Evolutionary conservation across 2,888 invertebrate genomes (phyloP), one percentile per base, ranked within the genome.

Genomic region (Amiota mariae): DNA sequence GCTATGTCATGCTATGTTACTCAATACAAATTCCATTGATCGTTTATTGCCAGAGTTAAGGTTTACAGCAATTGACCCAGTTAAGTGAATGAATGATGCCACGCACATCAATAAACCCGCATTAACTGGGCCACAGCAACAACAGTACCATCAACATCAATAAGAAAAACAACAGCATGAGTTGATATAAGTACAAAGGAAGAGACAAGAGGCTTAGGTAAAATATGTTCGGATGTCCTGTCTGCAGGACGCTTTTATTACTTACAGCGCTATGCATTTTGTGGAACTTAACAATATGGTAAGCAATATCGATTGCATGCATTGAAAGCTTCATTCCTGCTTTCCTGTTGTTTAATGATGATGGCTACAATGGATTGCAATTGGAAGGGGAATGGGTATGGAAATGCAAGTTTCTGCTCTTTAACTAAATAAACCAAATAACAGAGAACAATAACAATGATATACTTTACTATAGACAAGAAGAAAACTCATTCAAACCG

Each of bases 51-150:
- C 71, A 36, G 18, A 78, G 79, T 68, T 75, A 68, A 73, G 74
- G 75, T n/a, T 54, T 54, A 64, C 70, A 72, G 72, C 76, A 77
- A 82, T 75, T 84, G 86, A 82, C 86, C 85, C 75, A 82, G 75
- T 77, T 82, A 77, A 36, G 36, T 36, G 36, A 36, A 36, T 36
- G 36, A 36, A 47, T 36, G 36, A 36, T 36, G 36, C 61, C 70
- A 47, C 46, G 59, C 72, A 73, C 56, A 71, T 67, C 54, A 48
- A 68, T 20, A 66, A 57, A 72, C 46, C 15, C 47, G 36, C 36
- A 72, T 18, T 36, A 36, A 36, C 36, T 61, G 36, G 61, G 24
- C 20, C 61, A 18, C 63, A 24, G 24, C 24, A 36, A 36, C 36
- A 36, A 36, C 36, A 6, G 36, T 6, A 36, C 2, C 6, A n/a